Base-by-base conservation (phyloP, 2,113 vertebrate genomes). In the Rhinichthys klamathensis region DNA sequence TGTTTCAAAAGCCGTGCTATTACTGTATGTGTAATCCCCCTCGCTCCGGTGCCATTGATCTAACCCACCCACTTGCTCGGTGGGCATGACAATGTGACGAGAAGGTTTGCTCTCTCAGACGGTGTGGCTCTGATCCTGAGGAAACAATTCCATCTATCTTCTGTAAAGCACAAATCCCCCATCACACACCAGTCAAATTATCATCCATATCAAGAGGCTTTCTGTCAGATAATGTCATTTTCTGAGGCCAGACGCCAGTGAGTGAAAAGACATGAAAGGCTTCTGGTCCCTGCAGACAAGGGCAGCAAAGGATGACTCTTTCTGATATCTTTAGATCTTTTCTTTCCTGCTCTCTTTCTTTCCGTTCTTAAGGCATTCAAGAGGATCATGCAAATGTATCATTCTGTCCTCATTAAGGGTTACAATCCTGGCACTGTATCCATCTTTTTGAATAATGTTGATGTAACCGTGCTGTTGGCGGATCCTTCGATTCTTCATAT, bases 181-280 rank as follows among this genome's bases (percentile, higher is more conserved):
- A 38, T 86, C 86, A 88, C 75, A 77, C 80, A 72, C 67, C 63
- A 51, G 80, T 78, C 81, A 81, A 90, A 88, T 90, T 85, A 88
- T 89, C 89, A 87, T 87, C 84, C 44, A 79, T 84, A 82, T 90
- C 89, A 89, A 69, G 63, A 67, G 77, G 77, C 83, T 89, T 90
- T 89, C 87, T 87, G 89, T 90, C 89, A 90, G 80, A 86, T 88
- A 81, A 89, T 87, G 76, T 87, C 86, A 87, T 56, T 76, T 65
- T 70, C 82, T 78, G 65, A 69, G 88, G 72, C 76, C 61, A 63
- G 54, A 78, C 35, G 74, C 69, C 79, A 54, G 58, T 54, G 44
- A 80, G 46, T 72, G 73, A 75, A 60, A 80, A 81, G 61, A 89
- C 88, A 87, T 84, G 88, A 85, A 85, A 87, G 82, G 54, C 56